These are phyloP conservation scores for Electrona antarctica DNA, from an alignment of 2,113 vertebrate species.

Conservation along the genomic window DNA sequence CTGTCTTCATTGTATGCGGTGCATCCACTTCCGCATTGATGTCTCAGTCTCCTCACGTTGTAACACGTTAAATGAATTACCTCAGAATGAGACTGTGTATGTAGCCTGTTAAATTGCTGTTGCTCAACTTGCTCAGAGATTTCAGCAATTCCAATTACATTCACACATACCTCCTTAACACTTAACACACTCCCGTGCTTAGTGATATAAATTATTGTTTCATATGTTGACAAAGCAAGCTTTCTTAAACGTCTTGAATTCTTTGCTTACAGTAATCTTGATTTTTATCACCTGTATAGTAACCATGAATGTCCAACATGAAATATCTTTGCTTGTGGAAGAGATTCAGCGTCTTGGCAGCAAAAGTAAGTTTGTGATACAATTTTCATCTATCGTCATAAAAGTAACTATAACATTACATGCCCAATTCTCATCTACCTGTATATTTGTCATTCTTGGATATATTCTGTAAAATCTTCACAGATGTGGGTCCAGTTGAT, in stretches of 20 bases:
- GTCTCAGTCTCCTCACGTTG: not conserved
- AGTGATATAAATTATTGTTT: too few species aligned
- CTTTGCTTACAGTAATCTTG: not conserved
- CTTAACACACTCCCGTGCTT: too few species aligned
- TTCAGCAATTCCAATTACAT: too few species aligned
- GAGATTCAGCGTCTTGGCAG: constrained; percentile 92
- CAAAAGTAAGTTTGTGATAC: constrained; percentile 82
- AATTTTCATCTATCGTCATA: not conserved
- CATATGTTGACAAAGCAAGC: too few species aligned
- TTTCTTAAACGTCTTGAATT: too few species aligned
- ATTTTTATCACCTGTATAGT: constrained; percentile 39
- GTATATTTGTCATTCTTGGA: not conserved
- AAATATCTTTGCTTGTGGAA: constrained; percentile 86
- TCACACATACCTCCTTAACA: too few species aligned
- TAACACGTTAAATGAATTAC: too few species aligned
- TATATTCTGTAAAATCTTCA: not conserved
- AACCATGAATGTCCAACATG: constrained; percentile 90
- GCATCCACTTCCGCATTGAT: constrained; percentile 63
- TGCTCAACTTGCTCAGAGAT: too few species aligned
- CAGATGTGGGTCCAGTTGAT: not conserved
- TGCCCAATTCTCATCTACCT: not conserved
- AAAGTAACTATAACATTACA: not conserved
- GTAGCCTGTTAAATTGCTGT: not conserved
- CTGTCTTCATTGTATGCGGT: too few species aligned
- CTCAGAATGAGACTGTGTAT: not conserved